A percentile compares a stretch with the other conserved stretches of the same genome.
These are phyloP conservation scores for Hydropsyche betteni DNA, from an alignment of 2,888 invertebrate species.

Conservation along the genomic window DNA sequence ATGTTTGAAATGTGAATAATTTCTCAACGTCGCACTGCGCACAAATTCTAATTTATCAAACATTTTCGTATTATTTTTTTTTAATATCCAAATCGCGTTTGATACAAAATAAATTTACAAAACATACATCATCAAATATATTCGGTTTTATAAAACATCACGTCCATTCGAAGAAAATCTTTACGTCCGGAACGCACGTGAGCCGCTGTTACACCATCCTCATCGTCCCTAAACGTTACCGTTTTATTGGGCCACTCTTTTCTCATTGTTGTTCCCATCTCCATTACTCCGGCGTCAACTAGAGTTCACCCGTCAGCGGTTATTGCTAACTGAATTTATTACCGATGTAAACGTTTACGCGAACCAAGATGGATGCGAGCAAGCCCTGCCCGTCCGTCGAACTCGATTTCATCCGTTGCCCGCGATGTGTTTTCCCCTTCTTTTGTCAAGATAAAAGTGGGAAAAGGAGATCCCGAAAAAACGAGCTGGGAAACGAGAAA, in stretches of 20 bases:
- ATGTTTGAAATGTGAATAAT: too few species aligned
- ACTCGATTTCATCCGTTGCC: constrained; percentile 32
- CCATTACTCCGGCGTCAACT: constrained; percentile 39
- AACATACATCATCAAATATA: neutral
- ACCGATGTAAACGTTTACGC: constrained; percentile 45
- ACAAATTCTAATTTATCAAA: too few species aligned
- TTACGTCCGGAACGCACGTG: neutral
- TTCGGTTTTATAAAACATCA: neutral
- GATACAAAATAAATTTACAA: neutral
- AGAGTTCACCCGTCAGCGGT: constrained; percentile 41
- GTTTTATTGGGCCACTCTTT: constrained; percentile 33
- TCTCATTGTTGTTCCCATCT: constrained; percentile 30
- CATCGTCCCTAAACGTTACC: constrained; percentile 13
- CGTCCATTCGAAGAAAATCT: neutral
- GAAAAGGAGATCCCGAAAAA: neutral
- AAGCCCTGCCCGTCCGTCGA: constrained; percentile 30
- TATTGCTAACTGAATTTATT: constrained; percentile 45
- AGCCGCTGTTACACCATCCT: constrained; percentile 10
- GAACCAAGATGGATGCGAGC: constrained; percentile 42
- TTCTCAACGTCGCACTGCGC: too few species aligned
- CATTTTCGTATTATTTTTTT: too few species aligned
- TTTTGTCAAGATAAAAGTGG: constrained; percentile 27
- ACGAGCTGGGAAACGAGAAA: neutral
- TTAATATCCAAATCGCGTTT: neutral
- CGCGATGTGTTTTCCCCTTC: constrained; percentile 6